Evolutionary conservation across 2,797 vertebrate genomes (phyloP).

Genomic region (Clarias platycephalus): DNA sequence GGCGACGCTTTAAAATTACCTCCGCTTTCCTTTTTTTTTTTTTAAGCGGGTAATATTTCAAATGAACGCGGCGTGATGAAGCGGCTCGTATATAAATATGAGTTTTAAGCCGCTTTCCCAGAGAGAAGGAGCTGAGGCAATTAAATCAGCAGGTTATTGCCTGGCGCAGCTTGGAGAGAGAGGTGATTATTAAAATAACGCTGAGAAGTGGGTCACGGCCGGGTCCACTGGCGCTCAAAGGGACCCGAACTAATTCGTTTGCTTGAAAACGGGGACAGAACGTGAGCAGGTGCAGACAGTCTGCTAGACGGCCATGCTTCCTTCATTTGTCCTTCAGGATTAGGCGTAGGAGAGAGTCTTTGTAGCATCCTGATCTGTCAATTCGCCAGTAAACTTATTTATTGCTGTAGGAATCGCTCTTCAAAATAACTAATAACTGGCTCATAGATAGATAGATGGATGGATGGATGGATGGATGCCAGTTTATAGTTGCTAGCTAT

Average conservation of each 20-base stretch:
- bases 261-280: slow-evolving; percentile 5
- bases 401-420: neutral
- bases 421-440: neutral
- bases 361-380: neutral
- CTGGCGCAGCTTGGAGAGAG: slow-evolving; percentile 17
- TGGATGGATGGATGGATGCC: neutral
- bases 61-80: slow-evolving; percentile 18
- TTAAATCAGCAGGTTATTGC: slow-evolving; percentile 47
- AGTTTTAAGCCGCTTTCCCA: slow-evolving; percentile 19
- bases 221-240: neutral
- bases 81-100: slow-evolving; percentile 31
- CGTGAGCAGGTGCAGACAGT: neutral
- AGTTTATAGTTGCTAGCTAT: neutral
- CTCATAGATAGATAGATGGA: neutral
- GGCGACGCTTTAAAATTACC: slow-evolving; percentile 23
- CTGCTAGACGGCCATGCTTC: neutral
- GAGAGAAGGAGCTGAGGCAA: slow-evolving; percentile 27
- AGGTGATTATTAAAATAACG: slow-evolving; percentile 42
- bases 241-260: slow-evolving; percentile 16
- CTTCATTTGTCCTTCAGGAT: slow-evolving; percentile 3
- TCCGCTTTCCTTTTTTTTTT: neutral
- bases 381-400: neutral
- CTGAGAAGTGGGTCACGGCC: slow-evolving; percentile 27
- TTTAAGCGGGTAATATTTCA: slow-evolving; percentile 31
- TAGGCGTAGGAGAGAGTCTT: neutral